These are phyloP conservation scores for Nebria brevicollis DNA, from an alignment of 2,888 invertebrate species.

Conservation along the genomic window DNA sequence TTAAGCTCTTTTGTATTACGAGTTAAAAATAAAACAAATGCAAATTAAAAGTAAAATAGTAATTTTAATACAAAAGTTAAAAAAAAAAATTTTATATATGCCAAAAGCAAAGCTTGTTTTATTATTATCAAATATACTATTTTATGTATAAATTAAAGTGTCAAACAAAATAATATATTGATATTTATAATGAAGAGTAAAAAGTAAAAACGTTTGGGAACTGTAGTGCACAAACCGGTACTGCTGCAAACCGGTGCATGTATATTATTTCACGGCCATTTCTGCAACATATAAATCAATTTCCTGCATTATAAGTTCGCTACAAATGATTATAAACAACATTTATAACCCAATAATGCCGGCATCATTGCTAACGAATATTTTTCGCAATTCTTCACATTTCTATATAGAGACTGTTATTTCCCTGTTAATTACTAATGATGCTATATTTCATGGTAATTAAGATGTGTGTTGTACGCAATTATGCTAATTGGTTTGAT, in stretches of 20 bases:
- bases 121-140: no score
- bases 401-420: background rate
- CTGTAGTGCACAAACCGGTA: background rate
- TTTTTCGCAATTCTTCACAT: background rate
- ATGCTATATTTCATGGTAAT: background rate
- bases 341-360: background rate
- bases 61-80: no score
- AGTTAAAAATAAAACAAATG: no score
- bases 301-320: background rate
- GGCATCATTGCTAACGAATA: background rate
- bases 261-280: slow-evolving; percentile 9
- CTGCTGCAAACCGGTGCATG: background rate
- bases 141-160: no score
- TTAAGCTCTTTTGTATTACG: no score
- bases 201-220: background rate
- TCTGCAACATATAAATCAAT: slow-evolving; percentile 7
- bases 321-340: background rate
- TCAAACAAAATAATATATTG: background rate
- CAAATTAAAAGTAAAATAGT: no score
- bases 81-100: no score
- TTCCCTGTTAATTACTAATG: background rate
- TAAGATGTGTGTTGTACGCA: background rate
- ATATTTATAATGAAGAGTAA: background rate
- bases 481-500: background rate
- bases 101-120: no score